A percentile compares a stretch with the other conserved stretches of the same genome.
Conservation (phyloP, 2,113 vertebrate species). For the Sigmodon hispidus region DNA sequence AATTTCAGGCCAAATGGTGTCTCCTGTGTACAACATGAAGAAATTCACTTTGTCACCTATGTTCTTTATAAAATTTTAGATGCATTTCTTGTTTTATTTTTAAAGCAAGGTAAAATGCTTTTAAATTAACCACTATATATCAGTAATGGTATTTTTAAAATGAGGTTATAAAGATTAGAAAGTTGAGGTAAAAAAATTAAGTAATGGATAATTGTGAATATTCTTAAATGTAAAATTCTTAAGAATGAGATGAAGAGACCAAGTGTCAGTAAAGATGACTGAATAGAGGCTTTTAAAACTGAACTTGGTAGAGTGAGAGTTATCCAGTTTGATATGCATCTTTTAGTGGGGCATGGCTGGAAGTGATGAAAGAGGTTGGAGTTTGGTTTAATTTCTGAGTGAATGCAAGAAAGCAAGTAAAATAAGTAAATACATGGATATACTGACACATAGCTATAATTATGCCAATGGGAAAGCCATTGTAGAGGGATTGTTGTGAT, state of each 20-base stretch:
- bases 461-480: too few relatives aligned
- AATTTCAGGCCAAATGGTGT: neutral
- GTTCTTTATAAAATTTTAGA: neutral
- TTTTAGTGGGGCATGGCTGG: neutral
- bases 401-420: neutral
- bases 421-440: neutral
- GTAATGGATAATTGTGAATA: neutral
- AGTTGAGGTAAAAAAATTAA: neutral
- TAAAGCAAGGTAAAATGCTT: neutral
- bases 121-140: neutral
- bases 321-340: neutral
- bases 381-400: slow-evolving; percentile 9
- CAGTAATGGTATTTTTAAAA: neutral
- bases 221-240: neutral
- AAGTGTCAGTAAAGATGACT: neutral
- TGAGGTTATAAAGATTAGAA: neutral
- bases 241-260: neutral
- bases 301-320: neutral
- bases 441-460: too few relatives aligned
- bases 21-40: neutral
- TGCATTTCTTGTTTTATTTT: neutral
- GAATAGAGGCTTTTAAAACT: neutral
- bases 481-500: neutral
- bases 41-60: slow-evolving; percentile 25
- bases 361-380: neutral